These are phyloP conservation scores for Paraescarpia echinospica DNA, from an alignment of 1,140 invertebrate species.

Conservation along the genomic window DNA sequence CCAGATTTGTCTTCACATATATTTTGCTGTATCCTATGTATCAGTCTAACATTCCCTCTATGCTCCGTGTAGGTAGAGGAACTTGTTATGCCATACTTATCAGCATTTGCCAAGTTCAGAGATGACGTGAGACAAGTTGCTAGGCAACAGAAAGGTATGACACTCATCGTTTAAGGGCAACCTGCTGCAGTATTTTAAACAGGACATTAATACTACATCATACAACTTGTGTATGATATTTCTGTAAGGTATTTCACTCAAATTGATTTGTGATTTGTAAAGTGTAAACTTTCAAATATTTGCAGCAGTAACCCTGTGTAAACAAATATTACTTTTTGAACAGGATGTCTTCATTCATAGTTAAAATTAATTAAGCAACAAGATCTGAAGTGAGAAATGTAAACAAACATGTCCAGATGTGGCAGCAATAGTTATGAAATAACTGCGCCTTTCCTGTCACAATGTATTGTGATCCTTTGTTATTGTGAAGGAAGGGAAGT, in stretches of 20 bases:
- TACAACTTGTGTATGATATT: not conserved
- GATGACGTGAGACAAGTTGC: constrained; percentile 78
- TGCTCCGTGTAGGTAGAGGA: constrained; percentile 68
- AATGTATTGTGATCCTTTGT: not conserved
- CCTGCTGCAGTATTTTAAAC: not conserved
- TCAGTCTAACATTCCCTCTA: too few relatives aligned
- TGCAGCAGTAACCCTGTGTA: not conserved
- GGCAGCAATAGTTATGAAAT: not conserved
- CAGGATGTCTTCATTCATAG: not conserved
- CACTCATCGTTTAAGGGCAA: not conserved
- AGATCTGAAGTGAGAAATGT: not conserved
- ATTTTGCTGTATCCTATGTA: too few relatives aligned
- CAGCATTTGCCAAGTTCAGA: constrained; percentile 82
- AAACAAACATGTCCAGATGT: not conserved
- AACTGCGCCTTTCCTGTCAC: too few relatives aligned
- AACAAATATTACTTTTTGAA: not conserved
- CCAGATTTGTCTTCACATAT: not conserved
- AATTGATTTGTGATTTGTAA: not conserved
- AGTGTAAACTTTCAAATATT: not conserved
- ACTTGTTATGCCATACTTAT: constrained; percentile 83
- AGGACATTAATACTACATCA: not conserved
- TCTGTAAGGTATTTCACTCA: not conserved
- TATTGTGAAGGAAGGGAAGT: not conserved
- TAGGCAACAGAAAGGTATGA: constrained; percentile 65
- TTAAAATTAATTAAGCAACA: too few relatives aligned